Base-by-base conservation (phyloP, 2,113 vertebrate genomes). In the Aphelocoma coerulescens region DNA sequence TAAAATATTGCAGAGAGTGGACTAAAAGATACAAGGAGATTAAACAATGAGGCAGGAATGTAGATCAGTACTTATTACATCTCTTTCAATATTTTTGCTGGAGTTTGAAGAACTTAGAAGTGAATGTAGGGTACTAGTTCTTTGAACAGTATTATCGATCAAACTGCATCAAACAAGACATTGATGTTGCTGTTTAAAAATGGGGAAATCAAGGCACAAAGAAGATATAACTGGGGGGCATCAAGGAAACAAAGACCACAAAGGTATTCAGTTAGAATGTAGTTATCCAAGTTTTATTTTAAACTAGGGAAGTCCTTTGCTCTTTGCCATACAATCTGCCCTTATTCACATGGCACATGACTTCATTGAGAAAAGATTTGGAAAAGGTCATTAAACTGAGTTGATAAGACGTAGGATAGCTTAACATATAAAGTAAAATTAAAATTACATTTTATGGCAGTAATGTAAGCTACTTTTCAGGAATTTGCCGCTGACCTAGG, bases 261-360 rank as follows among this genome's bases (percentile, higher is more conserved):
- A 18, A 46, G 7, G 1, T 41, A 54, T 61, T 51, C 19, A 28
- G 3, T 37, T 41, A 68, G 5, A 28, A 54, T 11, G 12, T 3
- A 62, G 6, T 39, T 61, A 19, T 35, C 4, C 1, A 44, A 15
- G 23, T 52, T 69, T 85, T 22, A 44, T 41, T 39, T 87, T 59
- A 30, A 35, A 46, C 5, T 49, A 52, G 35, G 8, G 2, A 8
- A 43, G 2, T 65, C 5, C 6, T 85, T 55, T 62, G 7, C 10
- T 83, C 18, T 79, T 52, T 79, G 65, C 7, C 5, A 7, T 21
- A 4, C 4, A 65, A 19, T 19, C 12, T 49, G 16, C 23, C 7
- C 4, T 54, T 71, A 20, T 15, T 58, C 54, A 66, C 3, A 13
- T 0, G 4, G 11, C 32, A 23, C 0, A 1, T 41, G 33, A n/a